A percentile compares a stretch with the other conserved stretches of the same genome.
These are phyloP conservation scores for Loris lydekkerianus DNA, from an alignment of 2,797 vertebrate species.

Conservation along the genomic window DNA sequence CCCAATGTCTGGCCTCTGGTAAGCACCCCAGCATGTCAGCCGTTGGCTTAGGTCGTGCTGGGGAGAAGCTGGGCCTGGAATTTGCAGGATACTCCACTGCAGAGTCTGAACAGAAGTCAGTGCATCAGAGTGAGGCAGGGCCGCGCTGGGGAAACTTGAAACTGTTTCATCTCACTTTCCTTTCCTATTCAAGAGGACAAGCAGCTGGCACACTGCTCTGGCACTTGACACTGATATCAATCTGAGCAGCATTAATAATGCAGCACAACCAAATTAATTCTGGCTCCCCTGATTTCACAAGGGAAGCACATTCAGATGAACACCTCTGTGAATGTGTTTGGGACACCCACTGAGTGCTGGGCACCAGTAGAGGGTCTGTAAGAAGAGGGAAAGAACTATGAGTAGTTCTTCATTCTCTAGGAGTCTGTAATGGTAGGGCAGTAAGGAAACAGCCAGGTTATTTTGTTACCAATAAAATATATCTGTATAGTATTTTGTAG, in stretches of 20 bases:
- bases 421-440: too few species aligned
- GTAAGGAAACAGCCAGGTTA: background rate
- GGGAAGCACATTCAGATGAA: background rate
- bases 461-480: background rate
- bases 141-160: background rate
- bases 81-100: background rate
- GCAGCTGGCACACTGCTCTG: background rate
- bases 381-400: background rate
- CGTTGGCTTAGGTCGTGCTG: background rate
- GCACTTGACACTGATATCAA: background rate
- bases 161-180: background rate
- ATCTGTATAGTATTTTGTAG: background rate
- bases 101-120: background rate
- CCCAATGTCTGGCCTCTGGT: background rate
- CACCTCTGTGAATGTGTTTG: background rate
- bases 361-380: background rate
- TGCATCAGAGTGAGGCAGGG: background rate
- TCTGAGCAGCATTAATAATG: slow-evolving; percentile 54
- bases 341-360: background rate
- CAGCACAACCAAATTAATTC: background rate
- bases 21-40: background rate
- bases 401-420: background rate
- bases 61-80: background rate
- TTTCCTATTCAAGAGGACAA: slow-evolving; percentile 25
- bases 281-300: background rate